Conservation (phyloP, 2,797 vertebrate genomes). For the Brachyalestes nurse region DNA sequence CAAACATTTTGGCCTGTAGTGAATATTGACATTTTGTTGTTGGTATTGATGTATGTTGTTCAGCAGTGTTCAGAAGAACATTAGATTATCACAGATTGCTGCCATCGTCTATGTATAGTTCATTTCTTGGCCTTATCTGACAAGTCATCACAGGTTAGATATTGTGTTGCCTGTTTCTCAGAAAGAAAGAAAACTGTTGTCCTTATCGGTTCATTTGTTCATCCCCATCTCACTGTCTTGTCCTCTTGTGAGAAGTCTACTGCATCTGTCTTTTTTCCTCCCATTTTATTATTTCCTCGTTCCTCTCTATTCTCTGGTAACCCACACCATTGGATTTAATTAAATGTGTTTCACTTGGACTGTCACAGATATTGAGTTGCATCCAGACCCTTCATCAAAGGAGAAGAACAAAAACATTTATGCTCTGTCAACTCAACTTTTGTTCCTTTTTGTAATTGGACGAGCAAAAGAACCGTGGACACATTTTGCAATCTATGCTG, state of each 20-base stretch:
- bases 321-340: conserved; percentile 37
- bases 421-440: neutral
- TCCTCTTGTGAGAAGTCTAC: conserved; percentile 14
- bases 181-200: neutral
- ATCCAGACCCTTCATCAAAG: conserved; percentile 27
- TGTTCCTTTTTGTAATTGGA: neutral
- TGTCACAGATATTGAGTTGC: conserved; percentile 3
- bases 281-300: conserved; percentile 10
- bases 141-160: neutral
- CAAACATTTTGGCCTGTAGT: too few species aligned
- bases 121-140: neutral
- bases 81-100: neutral
- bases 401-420: conserved; percentile 33
- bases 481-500: neutral
- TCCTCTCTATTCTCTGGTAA: neutral
- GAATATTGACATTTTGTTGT: too few species aligned
- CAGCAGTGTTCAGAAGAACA: neutral
- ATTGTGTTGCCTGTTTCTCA: neutral
- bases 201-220: conserved; percentile 9
- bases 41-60: neutral
- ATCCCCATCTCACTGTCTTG: neutral
- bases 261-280: conserved; percentile 16
- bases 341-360: conserved; percentile 27
- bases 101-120: neutral
- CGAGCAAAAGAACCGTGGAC: neutral